Evolutionary conservation across 2,113 vertebrate species (phyloP), one percentile per base, ranked within the genome.

Genomic region (Cinclus mexicanus): DNA sequence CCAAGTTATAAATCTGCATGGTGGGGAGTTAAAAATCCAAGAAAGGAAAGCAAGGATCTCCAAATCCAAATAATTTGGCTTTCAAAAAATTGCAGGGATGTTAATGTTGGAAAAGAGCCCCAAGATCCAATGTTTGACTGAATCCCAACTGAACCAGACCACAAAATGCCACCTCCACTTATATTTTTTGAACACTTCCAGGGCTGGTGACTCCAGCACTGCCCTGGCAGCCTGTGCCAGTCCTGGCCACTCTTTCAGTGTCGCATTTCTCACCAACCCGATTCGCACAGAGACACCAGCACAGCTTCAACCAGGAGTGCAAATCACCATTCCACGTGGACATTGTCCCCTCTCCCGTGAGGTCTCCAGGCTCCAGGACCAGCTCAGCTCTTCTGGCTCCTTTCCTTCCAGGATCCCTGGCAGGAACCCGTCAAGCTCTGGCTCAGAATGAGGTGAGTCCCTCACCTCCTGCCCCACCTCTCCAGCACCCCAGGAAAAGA

Each of bases 301-400:
- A 52, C 41, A 83, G 56, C 42, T 56, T 57, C 55, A 61, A 1
- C 19, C 19, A 10, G 47, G 61, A 72, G 65, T 15, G 16, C 24
- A 63, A 29, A 69, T 6, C 44, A 15, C 8, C 8, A 3, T 39
- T 28, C 10, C 69, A 17, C 3, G 0, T 0, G 6, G 50, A 7
- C n/a, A n/a, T 1, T 28, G 49, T 31, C 21, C 21, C 29, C 25
- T 56, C 31, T 77, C 46, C 31, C 1, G 0, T 10, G 39, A 53
- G 14, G 8, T 11, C 37, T 78, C 11, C 53, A 22, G 42, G 28
- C 22, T 65, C 42, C 42, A 47, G 42, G 46, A 42, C 5, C 21
- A 81, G 35, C 50, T 41, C 18, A 15, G 6, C 18, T 24, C 21
- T 16, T 42, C 42, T 22, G 60, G 4, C 20, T 29, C 50, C 42